Conservation (phyloP, 2,888 invertebrate species). For the Crepidodera aurea region DNA sequence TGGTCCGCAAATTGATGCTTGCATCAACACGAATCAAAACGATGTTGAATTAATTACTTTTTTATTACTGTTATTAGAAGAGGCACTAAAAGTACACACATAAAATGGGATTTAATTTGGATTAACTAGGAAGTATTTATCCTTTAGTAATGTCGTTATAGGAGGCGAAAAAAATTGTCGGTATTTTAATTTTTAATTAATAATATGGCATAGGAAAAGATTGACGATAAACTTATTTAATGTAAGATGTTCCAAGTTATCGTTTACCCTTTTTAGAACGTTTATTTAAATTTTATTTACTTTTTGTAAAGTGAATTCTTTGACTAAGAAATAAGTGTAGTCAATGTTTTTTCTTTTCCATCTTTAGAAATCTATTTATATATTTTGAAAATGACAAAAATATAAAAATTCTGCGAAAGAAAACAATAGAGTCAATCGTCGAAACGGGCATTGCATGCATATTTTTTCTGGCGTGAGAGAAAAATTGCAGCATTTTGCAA, state of each 20-base stretch:
- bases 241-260: too few relatives aligned
- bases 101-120: neutral
- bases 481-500: slow-evolving; percentile 23
- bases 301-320: too few relatives aligned
- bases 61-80: neutral
- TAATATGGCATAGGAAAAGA: too few relatives aligned
- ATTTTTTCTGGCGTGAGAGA: slow-evolving; percentile 6
- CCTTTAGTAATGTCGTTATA: neutral
- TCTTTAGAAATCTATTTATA: neutral
- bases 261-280: too few relatives aligned
- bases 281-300: too few relatives aligned
- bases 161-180: too few relatives aligned
- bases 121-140: neutral
- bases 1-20: slow-evolving; percentile 32
- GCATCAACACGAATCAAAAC: slow-evolving; percentile 24
- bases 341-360: too few relatives aligned
- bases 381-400: neutral
- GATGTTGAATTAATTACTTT: slow-evolving; percentile 15
- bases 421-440: neutral
- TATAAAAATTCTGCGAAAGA: neutral
- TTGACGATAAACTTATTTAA: too few relatives aligned
- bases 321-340: too few relatives aligned
- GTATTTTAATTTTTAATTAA: too few relatives aligned
- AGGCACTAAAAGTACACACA: neutral
- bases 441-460: slow-evolving; percentile 17